phyloP scores from a whole-genome alignment of 2,888 invertebrate genomes.

The Iphiclides podalirius region DNA sequence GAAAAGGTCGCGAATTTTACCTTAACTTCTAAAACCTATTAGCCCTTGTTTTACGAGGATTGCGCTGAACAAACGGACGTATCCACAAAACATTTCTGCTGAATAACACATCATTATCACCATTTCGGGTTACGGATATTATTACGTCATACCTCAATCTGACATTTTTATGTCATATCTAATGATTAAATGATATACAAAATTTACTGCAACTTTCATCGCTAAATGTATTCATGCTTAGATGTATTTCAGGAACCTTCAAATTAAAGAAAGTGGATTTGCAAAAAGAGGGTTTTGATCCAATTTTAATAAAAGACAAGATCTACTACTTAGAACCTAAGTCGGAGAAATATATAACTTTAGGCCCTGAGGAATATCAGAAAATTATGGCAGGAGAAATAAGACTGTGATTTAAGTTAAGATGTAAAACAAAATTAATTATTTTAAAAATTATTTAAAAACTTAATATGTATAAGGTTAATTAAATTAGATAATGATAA shows the following conservation, averaged over 20 bases:
- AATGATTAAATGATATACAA: too few relatives aligned
- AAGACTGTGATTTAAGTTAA: conserved; percentile 81
- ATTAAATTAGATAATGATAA: background rate
- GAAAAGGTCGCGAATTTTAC: too few relatives aligned
- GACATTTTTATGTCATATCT: too few relatives aligned
- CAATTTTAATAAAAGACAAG: conserved; percentile 84
- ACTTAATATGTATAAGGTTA: background rate
- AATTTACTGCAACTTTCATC: too few relatives aligned
- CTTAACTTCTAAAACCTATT: too few relatives aligned
- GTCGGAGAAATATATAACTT: conserved; percentile 83
- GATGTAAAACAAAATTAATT: conserved; percentile 8
- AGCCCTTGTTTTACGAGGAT: too few relatives aligned
- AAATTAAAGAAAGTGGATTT: conserved; percentile 96
- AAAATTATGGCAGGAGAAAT: conserved; percentile 88
- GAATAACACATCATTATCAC: too few relatives aligned
- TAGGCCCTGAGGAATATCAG: conserved; percentile 86
- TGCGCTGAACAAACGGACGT: too few relatives aligned
- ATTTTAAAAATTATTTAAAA: conserved; percentile 15
- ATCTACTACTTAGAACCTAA: conserved; percentile 88
- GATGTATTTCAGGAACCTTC: conserved; percentile 89
- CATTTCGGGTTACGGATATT: too few relatives aligned
- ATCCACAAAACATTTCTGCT: too few relatives aligned
- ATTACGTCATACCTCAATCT: too few relatives aligned
- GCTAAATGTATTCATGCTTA: background rate
- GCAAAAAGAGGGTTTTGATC: conserved; percentile 94